A percentile compares a stretch with the other conserved stretches of the same genome.
Conservation (phyloP, 2,888 invertebrate species). For the Escarpia spicata region DNA sequence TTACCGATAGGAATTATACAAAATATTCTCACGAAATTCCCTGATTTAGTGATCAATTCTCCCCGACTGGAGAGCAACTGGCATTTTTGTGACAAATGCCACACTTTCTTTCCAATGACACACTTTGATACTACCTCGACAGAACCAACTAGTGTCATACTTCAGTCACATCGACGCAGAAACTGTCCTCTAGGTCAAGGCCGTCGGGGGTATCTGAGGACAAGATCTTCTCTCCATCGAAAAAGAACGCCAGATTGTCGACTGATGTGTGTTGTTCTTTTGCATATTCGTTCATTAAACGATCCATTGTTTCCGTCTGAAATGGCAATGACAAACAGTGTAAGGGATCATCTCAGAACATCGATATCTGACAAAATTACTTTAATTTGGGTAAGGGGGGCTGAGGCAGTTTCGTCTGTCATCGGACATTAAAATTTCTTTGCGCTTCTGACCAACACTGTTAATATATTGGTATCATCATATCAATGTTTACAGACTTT, state of each 20-base stretch:
- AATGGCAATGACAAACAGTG: background rate
- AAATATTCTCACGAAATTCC: background rate
- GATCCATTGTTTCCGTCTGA: background rate
- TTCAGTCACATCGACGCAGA: conserved; percentile 19
- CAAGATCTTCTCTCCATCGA: conserved; percentile 17
- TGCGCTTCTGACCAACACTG: too few species aligned
- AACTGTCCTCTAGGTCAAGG: conserved; percentile 13
- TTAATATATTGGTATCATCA: too few species aligned
- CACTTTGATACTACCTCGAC: too few species aligned
- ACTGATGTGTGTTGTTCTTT: background rate
- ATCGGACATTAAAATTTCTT: too few species aligned
- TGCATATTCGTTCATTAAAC: background rate
- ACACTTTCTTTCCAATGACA: too few species aligned
- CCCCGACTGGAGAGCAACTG: background rate
- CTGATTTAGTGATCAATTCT: background rate
- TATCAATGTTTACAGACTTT: too few species aligned
- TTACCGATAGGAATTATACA: background rate
- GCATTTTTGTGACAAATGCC: background rate
- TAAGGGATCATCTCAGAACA: too few species aligned
- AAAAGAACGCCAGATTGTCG: conserved; percentile 14
- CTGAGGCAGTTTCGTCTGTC: too few species aligned
- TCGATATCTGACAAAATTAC: too few species aligned
- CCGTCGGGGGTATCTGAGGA: background rate
- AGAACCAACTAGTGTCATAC: background rate
- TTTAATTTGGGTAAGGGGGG: too few species aligned